Conservation (phyloP, 2,797 vertebrate species). For the Graptemys geographica region DNA sequence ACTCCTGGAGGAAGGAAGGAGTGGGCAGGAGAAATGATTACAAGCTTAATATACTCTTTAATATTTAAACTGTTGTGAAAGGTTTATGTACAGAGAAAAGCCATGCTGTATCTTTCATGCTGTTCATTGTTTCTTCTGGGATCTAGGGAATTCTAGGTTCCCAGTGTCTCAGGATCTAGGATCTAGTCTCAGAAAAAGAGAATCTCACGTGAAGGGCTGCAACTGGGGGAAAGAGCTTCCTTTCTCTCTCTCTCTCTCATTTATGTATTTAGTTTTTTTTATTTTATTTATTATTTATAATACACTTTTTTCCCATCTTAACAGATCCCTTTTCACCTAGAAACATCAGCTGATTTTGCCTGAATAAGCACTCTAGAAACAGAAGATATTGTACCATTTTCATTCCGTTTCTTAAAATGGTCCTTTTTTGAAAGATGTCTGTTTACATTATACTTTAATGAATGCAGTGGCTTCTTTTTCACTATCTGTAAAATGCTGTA, state of each 20-base stretch:
- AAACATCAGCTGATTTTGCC: too few relatives aligned
- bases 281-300: too few relatives aligned
- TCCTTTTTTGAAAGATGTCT: background rate
- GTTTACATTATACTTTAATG: background rate
- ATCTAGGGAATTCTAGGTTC: background rate
- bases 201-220: background rate
- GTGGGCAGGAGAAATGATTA: background rate
- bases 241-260: too few relatives aligned
- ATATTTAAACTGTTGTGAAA: background rate
- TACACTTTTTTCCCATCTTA: too few relatives aligned
- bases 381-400: background rate
- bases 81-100: background rate
- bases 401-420: background rate
- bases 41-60: background rate
- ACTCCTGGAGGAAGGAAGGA: background rate
- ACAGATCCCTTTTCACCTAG: too few relatives aligned
- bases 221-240: too few relatives aligned
- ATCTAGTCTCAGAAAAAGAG: background rate
- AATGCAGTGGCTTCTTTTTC: background rate
- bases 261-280: too few relatives aligned
- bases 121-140: background rate
- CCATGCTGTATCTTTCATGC: background rate
- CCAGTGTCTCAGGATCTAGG: background rate
- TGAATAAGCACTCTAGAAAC: background rate
- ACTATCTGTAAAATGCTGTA: background rate